These are phyloP conservation scores for Lingula anatina DNA, from an alignment of 2,888 invertebrate species.

Conservation along the genomic window DNA sequence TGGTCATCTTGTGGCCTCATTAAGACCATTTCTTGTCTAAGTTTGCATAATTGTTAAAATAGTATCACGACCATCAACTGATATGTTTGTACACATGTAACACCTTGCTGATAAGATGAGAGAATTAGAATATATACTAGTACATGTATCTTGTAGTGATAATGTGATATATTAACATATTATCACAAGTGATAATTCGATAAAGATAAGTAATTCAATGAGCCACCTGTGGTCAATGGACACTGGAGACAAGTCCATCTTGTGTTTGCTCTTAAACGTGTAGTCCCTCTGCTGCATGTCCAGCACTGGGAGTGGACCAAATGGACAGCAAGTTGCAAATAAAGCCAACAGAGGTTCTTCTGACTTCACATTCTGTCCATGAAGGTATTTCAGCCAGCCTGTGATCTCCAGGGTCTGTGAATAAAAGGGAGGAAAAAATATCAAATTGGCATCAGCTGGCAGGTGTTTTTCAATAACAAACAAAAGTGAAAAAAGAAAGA, in stretches of 20 bases:
- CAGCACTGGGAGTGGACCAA: conserved; percentile 92
- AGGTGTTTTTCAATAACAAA: not conserved
- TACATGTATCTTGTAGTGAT: too few relatives aligned
- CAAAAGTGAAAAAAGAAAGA: too few relatives aligned
- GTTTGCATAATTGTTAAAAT: too few relatives aligned
- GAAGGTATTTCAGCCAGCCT: conserved; percentile 90
- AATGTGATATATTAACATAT: too few relatives aligned
- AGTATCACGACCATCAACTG: too few relatives aligned
- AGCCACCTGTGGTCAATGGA: conserved; percentile 90
- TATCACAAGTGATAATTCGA: too few relatives aligned
- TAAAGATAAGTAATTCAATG: not conserved
- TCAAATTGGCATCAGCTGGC: not conserved
- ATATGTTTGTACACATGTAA: too few relatives aligned
- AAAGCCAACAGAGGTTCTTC: conserved; percentile 77
- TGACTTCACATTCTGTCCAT: conserved; percentile 73
- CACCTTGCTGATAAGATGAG: too few relatives aligned
- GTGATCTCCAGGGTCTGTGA: conserved; percentile 92
- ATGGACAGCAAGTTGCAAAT: conserved; percentile 97
- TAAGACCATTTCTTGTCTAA: too few relatives aligned
- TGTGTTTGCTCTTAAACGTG: conserved; percentile 99
- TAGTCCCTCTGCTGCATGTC: conserved; percentile 98
- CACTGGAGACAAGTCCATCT: conserved; percentile 89
- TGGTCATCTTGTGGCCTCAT: too few relatives aligned
- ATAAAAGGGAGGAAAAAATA: conserved; percentile 8
- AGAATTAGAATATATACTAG: too few relatives aligned